phyloP scores from a whole-genome alignment of 64 coral and sea anemone species.

The Catalaphyllia jardinei region DNA sequence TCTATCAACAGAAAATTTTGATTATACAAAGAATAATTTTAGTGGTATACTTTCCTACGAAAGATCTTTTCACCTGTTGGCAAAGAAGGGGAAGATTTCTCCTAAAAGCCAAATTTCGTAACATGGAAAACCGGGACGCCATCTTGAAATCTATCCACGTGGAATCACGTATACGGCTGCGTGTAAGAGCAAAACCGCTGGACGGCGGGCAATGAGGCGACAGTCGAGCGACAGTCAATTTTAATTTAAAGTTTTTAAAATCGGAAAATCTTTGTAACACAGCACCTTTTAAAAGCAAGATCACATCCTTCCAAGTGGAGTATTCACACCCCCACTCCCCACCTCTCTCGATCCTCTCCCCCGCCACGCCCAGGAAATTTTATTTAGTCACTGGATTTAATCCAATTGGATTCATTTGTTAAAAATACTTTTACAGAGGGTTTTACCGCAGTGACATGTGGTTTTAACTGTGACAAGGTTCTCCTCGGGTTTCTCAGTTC shows the following conservation, averaged over 20 bases:
- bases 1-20: not conserved
- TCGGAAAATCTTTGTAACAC: too few species aligned
- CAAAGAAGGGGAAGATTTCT: conserved; percentile 24
- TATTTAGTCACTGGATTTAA: too few species aligned
- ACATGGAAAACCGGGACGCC: conserved; percentile 30
- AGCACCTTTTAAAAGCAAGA: too few species aligned
- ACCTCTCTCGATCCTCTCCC: too few species aligned
- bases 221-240: not conserved
- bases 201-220: too few species aligned
- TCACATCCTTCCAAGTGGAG: too few species aligned
- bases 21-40: not conserved
- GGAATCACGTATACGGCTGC: conserved; percentile 4
- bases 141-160: conserved; percentile 59
- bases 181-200: not conserved
- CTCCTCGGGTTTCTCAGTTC: too few species aligned
- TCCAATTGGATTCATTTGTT: too few species aligned
- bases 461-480: too few species aligned
- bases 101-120: conserved; percentile 22
- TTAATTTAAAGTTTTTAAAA: not conserved
- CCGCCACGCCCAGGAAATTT: too few species aligned
- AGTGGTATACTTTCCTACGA: not conserved
- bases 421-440: too few species aligned
- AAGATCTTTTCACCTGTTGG: not conserved
- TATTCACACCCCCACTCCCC: not conserved
- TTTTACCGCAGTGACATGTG: too few species aligned